Percentiles rank a stretch among this genome's conserved stretches.
These are phyloP conservation scores for Myrmecobius fasciatus DNA, from an alignment of 2,113 vertebrate species.

Conservation along the genomic window DNA sequence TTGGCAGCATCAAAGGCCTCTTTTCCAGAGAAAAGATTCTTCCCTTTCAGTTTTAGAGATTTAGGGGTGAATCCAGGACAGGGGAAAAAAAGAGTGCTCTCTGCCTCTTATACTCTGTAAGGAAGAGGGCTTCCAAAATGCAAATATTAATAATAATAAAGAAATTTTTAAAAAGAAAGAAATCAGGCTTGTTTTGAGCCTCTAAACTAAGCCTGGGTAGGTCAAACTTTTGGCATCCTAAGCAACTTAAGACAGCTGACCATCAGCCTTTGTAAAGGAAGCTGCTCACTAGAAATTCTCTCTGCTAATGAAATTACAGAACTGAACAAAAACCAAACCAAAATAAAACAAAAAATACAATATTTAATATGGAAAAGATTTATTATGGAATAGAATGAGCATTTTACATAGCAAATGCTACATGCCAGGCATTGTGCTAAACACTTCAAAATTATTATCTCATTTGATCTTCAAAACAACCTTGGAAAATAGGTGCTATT, in stretches of 20 bases:
- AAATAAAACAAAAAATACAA: not conserved
- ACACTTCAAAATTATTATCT: not conserved
- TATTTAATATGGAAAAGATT: not conserved
- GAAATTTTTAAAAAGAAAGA: not conserved
- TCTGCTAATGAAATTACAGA: not conserved
- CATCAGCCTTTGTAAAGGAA: not conserved
- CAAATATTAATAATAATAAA: not conserved
- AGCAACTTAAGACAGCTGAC: not conserved
- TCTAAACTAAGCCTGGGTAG: not conserved
- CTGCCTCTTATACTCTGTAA: not conserved
- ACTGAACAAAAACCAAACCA: not conserved
- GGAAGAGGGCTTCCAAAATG: not conserved
- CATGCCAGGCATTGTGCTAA: not conserved
- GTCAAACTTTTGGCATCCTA: not conserved
- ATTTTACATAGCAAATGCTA: not conserved
- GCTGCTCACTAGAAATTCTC: not conserved
- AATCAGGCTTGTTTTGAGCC: not conserved
- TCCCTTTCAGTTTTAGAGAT: not conserved
- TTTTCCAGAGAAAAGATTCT: not conserved
- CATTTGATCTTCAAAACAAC: not conserved
- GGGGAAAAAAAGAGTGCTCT: not conserved
- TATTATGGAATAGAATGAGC: not conserved
- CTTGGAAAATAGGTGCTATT: not conserved
- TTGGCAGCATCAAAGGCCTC: not conserved
- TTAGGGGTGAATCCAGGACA: slow-evolving; percentile 13